Percentiles rank a stretch among this genome's conserved stretches.
phyloP scores from a whole-genome alignment of 2,797 vertebrate genomes.

The Eulemur coronatus region DNA sequence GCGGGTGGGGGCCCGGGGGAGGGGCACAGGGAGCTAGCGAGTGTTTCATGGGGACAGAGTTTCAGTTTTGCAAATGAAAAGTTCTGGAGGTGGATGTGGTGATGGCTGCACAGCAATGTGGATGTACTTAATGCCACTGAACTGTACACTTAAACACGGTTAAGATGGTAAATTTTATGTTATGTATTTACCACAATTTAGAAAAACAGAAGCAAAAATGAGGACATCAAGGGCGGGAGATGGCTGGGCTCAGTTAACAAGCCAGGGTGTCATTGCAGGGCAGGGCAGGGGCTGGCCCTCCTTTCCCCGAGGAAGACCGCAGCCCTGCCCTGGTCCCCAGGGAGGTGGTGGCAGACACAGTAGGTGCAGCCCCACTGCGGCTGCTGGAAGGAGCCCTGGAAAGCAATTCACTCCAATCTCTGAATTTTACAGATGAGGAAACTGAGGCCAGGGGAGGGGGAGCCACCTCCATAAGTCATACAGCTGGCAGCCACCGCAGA shows the following conservation, averaged over 20 bases:
- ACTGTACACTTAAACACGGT: neutral
- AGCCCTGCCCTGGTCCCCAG: neutral
- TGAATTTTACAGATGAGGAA: neutral
- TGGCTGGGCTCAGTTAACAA: too few species aligned
- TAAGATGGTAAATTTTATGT: neutral
- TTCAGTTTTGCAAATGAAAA: neutral
- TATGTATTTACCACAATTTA: neutral
- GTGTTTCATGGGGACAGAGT: neutral
- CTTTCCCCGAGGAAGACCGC: neutral
- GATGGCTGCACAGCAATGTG: rapidly evolving
- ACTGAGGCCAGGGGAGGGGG: neutral
- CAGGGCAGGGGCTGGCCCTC: neutral
- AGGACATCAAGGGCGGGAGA: neutral
- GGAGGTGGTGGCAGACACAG: neutral
- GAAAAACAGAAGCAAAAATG: neutral
- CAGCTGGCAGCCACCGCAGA: neutral
- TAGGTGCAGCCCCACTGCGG: too few species aligned
- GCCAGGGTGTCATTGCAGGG: neutral
- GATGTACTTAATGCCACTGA: neutral
- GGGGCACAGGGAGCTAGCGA: rapidly evolving
- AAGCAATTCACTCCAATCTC: neutral
- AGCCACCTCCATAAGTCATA: neutral
- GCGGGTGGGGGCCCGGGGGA: neutral
- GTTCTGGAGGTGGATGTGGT: neutral
- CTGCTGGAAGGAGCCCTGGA: neutral